Evolutionary conservation across 64 coral and sea anemone species (phyloP).

Genomic region (Stichodactyla mertensii): DNA sequence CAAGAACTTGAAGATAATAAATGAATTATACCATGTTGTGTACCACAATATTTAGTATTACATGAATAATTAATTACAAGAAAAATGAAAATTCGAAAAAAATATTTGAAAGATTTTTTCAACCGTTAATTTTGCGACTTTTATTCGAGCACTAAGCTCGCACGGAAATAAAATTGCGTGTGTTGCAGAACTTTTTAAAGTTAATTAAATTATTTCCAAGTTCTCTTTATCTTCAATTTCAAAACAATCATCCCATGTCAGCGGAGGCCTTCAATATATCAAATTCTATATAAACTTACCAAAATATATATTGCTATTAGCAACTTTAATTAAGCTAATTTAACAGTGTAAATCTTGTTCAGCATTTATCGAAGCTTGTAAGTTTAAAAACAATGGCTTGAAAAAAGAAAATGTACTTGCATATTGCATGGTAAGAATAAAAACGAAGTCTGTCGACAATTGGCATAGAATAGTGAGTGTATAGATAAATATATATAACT

Average conservation of each 20-base stretch:
- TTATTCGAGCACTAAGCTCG: not conserved
- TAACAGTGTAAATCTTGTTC: not conserved
- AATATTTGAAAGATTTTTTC: not conserved
- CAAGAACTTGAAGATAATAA: not conserved
- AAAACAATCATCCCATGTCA: too few species aligned
- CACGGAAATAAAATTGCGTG: not conserved
- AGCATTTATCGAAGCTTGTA: not conserved
- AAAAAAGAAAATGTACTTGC: not conserved
- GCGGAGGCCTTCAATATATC: too few species aligned
- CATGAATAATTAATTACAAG: not conserved
- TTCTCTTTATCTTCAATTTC: too few species aligned
- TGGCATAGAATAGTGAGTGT: not conserved
- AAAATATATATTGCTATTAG: not conserved
- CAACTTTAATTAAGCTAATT: not conserved
- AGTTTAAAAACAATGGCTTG: not conserved
- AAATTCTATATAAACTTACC: not conserved
- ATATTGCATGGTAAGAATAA: not conserved
- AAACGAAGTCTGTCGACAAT: not conserved
- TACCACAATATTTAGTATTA: not conserved
- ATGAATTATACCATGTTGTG: not conserved
- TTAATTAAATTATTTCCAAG: too few species aligned
- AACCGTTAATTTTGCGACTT: not conserved
- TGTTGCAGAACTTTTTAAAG: not conserved
- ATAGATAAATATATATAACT: not conserved
- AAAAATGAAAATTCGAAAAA: not conserved